Evolutionary conservation across 2,113 vertebrate species (phyloP).

Genomic region (Erythrolamprus reginae): DNA sequence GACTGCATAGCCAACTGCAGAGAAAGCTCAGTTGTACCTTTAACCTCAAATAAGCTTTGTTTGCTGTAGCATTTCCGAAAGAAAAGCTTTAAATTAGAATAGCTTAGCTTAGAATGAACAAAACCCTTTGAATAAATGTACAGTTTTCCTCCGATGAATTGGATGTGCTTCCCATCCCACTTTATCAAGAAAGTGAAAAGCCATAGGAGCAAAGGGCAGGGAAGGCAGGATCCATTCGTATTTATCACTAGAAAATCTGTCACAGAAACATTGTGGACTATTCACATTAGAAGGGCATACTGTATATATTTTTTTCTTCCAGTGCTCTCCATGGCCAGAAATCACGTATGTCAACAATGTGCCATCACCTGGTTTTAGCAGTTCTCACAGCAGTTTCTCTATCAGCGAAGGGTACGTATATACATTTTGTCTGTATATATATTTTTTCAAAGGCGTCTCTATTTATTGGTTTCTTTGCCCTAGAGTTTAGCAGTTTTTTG

Average conservation of each 20-base stretch:
- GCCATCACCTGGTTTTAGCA: conserved; percentile 90
- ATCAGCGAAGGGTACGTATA: conserved; percentile 82
- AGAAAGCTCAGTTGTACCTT: background rate
- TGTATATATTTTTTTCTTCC: conserved; percentile 51
- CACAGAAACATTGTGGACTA: background rate
- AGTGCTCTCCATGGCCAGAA: conserved; percentile 97
- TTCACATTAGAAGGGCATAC: background rate
- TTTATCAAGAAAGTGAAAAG: background rate
- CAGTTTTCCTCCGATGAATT: background rate
- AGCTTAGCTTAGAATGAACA: background rate
- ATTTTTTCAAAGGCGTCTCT: no score
- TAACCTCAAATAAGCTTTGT: accelerated
- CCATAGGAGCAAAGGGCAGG: background rate
- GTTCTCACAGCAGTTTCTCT: conserved; percentile 85
- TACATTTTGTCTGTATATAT: background rate
- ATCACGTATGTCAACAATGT: conserved; percentile 86
- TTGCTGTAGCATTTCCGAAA: background rate
- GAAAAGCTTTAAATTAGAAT: background rate
- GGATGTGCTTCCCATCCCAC: background rate
- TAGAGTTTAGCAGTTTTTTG: background rate
- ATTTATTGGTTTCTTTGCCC: background rate
- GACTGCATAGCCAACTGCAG: background rate
- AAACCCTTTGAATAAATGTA: background rate
- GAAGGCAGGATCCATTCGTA: background rate
- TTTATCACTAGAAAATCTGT: background rate